phyloP scores from a whole-genome alignment of 2,888 invertebrate genomes.

The Palloptera scutellata region DNA sequence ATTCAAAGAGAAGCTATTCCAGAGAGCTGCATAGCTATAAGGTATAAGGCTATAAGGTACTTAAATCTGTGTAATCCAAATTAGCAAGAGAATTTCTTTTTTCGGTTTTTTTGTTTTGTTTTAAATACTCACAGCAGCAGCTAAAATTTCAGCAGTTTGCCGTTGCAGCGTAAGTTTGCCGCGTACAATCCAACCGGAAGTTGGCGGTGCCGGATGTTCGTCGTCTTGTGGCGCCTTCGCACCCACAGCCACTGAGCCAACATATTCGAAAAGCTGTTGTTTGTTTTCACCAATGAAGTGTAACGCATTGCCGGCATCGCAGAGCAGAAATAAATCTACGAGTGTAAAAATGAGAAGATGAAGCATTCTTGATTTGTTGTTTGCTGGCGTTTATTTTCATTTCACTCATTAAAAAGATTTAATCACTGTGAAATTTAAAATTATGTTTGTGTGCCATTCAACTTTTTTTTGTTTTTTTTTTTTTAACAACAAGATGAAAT shows the following conservation, averaged over 20 bases:
- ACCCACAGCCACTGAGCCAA: constrained; percentile 62
- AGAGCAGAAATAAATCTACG: constrained; percentile 53
- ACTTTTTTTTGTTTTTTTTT: constrained; percentile 5
- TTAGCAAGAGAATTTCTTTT: not conserved
- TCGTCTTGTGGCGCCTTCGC: constrained; percentile 62
- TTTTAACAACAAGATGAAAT: constrained; percentile 14
- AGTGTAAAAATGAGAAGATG: constrained; percentile 5
- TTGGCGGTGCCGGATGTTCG: constrained; percentile 58
- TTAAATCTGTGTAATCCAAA: no score
- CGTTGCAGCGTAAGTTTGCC: constrained; percentile 62
- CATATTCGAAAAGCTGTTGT: constrained; percentile 64
- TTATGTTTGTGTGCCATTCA: constrained; percentile 2
- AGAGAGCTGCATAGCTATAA: no score
- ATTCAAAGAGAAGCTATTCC: no score
- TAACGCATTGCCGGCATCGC: constrained; percentile 55
- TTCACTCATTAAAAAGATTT: constrained; percentile 14
- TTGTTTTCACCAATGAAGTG: constrained; percentile 62
- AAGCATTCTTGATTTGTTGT: not conserved
- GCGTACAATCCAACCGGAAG: constrained; percentile 63
- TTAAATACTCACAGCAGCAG: constrained; percentile 60
- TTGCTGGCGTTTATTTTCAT: not conserved
- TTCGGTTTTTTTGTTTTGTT: not conserved
- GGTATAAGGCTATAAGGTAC: no score
- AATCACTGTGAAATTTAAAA: not conserved
- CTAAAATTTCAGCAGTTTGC: constrained; percentile 54